These are phyloP conservation scores for Phalacrocorax pelagicus DNA, from an alignment of 2,113 vertebrate species.

Conservation along the genomic window DNA sequence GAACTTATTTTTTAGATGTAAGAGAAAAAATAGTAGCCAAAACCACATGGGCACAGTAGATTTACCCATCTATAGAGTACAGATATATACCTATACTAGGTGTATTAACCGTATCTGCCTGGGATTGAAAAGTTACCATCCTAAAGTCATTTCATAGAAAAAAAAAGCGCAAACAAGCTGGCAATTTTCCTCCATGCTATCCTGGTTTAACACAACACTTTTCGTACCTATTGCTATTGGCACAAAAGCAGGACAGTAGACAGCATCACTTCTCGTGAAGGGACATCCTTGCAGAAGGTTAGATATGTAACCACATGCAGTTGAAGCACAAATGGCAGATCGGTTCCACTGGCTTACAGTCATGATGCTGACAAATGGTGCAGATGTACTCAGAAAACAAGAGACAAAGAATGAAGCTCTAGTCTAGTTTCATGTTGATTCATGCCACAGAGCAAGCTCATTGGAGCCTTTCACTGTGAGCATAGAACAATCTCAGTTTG, in stretches of 20 bases:
- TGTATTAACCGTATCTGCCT: background rate
- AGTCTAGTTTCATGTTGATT: background rate
- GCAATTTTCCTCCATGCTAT: background rate
- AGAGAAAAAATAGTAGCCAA: background rate
- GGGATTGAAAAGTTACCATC: background rate
- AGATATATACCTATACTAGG: background rate
- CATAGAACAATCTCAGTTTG: background rate
- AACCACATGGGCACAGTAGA: accelerated
- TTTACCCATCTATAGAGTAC: background rate
- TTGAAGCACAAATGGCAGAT: background rate
- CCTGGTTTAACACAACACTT: background rate
- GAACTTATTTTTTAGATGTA: background rate
- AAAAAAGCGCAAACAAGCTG: background rate
- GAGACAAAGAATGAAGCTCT: background rate
- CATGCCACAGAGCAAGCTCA: background rate
- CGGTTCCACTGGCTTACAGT: background rate
- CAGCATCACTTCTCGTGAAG: background rate
- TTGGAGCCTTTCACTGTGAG: background rate
- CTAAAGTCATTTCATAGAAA: background rate
- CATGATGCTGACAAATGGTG: background rate
- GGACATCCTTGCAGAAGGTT: background rate
- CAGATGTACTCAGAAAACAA: background rate
- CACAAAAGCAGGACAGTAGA: background rate
- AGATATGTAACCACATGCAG: background rate
- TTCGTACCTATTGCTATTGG: background rate